Base-by-base conservation (phyloP, 2,888 invertebrate species). In the Melieria picta region DNA sequence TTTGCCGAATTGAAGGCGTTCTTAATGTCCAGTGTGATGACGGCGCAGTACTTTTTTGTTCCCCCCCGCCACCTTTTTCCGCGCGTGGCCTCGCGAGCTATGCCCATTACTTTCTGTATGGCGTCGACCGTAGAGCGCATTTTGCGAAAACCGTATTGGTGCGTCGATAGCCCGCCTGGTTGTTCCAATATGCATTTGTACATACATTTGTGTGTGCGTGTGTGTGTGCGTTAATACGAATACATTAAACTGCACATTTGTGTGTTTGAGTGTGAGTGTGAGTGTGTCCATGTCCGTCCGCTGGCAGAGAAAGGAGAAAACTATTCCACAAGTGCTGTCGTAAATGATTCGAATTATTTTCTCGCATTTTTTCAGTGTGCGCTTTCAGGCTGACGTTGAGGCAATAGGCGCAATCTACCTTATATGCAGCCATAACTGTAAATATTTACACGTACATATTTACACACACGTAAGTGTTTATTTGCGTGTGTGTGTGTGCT, bases 321-420 rank as follows among this genome's bases (percentile, higher is more conserved):
- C 72, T 63, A 69, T 69, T 55, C 45, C 62, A 62, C 63, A 65
- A 65, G 57, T 71, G 69, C 61, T 63, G 47, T 65, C 65, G 71
- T 64, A 72, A 71, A 74, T 68, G 50, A 68, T 65, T 69, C 57
- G 65, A 62, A 69, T 63, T 61, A 68, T 42, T 68, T 68, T 48
- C 60, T 60, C 45, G 58, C 45, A 13, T 47, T n/a, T 60, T 58
- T 64, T 52, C 52, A 60, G 43, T 70, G 58, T 47, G 46, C 50
- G n/a, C 46, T 47, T 61, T 71, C 13, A 10, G 47, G 45, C 4
- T 10, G 52, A 13, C 30, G 13, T 45, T 66, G 55, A n/a, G 56
- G 52, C 6, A 7, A 5, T 55, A 48, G n/a, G 47, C 62, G 66
- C 46, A 30, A n/a, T 55, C 46, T 52, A 16, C n/a, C 62, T 47